A percentile compares a stretch with the other conserved stretches of the same genome.
These are phyloP conservation scores for Halcyon leucocephala DNA, from an alignment of 2,797 vertebrate species.

Conservation along the genomic window DNA sequence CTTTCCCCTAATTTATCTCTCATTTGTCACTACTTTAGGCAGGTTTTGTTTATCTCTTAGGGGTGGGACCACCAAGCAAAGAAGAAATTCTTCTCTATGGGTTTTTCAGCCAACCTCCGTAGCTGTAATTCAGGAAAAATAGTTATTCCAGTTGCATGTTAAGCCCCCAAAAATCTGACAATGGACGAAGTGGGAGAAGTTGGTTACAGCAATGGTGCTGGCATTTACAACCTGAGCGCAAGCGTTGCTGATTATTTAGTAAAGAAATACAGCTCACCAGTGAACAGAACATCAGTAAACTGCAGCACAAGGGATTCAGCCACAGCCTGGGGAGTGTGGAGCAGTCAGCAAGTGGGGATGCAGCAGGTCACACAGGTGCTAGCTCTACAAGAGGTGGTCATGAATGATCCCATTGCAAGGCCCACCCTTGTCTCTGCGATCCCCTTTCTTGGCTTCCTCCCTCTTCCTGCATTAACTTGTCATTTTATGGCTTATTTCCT, in stretches of 20 bases:
- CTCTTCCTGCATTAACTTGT: background rate
- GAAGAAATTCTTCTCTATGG: background rate
- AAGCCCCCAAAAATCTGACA: background rate
- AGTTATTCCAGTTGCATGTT: background rate
- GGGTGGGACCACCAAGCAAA: background rate
- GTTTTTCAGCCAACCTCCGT: background rate
- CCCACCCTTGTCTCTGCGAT: background rate
- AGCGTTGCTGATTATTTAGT: background rate
- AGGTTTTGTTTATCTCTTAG: background rate
- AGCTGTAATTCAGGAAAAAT: background rate
- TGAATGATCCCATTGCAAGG: rapidly evolving
- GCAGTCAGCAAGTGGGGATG: background rate
- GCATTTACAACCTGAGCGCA: background rate
- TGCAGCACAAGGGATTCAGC: background rate
- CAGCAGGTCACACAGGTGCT: background rate
- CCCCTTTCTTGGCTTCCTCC: background rate
- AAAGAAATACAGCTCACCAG: background rate
- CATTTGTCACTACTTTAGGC: background rate
- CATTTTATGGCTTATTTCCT: background rate
- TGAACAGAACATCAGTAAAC: background rate
- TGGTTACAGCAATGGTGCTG: background rate
- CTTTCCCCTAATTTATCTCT: background rate
- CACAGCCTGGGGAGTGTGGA: rapidly evolving
- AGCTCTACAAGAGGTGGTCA: background rate
- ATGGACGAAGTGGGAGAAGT: background rate